Percentiles rank a stretch among this genome's conserved stretches.
These are phyloP conservation scores for Cygnus atratus DNA, from an alignment of 2,113 vertebrate genomes.

Conservation along the genomic window DNA sequence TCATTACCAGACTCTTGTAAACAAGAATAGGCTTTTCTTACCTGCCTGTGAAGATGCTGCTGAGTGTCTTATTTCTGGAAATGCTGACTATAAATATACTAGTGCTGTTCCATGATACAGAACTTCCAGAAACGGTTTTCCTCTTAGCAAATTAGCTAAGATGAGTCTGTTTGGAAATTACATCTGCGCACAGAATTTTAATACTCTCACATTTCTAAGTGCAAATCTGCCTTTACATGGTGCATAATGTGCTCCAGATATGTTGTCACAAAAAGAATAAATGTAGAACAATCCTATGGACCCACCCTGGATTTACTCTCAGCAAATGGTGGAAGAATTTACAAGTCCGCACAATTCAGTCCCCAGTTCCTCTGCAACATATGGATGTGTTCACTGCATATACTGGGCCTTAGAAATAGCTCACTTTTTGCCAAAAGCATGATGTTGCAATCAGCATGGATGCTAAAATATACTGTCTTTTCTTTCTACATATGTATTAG, in stretches of 20 bases:
- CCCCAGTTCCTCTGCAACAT: background rate
- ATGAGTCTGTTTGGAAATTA: background rate
- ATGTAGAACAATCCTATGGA: background rate
- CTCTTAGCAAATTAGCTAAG: background rate
- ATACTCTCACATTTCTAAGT: background rate
- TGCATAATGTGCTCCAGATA: background rate
- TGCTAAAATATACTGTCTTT: background rate
- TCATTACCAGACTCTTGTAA: slow-evolving; percentile 35
- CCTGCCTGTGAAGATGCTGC: slow-evolving; percentile 1
- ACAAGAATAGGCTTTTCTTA: slow-evolving; percentile 19
- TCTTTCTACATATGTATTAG: background rate
- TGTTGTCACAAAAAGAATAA: background rate
- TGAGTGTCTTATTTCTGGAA: slow-evolving; percentile 2
- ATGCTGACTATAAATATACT: background rate
- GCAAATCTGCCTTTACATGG: background rate
- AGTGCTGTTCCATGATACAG: background rate
- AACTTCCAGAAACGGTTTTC: background rate
- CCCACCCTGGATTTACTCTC: background rate
- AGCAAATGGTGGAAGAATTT: background rate
- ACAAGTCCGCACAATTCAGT: background rate
- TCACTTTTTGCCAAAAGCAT: background rate
- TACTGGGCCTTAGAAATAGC: background rate
- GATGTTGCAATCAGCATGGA: background rate
- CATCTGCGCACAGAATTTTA: background rate
- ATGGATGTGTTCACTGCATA: background rate